phyloP scores from a whole-genome alignment of 64 coral and sea anemone species.

The Stichodactyla helianthus region DNA sequence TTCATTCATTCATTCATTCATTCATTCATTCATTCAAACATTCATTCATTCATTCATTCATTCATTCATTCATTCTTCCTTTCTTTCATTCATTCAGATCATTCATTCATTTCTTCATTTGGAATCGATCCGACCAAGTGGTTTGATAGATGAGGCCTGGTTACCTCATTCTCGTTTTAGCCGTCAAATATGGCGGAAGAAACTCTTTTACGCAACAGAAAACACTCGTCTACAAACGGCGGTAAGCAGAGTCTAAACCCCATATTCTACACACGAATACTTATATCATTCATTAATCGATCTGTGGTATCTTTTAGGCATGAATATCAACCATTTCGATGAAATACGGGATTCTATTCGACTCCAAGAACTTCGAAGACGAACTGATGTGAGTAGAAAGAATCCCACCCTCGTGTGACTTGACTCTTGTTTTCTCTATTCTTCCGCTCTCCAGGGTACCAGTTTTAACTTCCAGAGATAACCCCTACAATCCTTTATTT shows the following conservation, averaged over 20 bases:
- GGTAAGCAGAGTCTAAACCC: not conserved
- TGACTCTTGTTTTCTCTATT: not conserved
- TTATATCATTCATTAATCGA: not conserved
- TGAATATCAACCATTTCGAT: not conserved
- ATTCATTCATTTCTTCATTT: not conserved
- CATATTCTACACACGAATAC: not conserved
- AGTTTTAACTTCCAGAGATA: not conserved
- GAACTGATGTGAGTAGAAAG: slow-evolving; percentile 24
- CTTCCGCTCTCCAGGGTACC: not conserved
- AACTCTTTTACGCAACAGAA: not conserved
- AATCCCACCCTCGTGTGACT: not conserved
- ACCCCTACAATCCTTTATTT: not conserved
- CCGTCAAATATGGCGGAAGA: slow-evolving; percentile 1
- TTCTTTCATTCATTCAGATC: not conserved
- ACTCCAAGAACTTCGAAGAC: slow-evolving; percentile 34
- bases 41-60: too few species aligned
- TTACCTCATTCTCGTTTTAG: not conserved
- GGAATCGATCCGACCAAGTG: too few species aligned
- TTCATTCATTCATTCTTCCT: too few species aligned
- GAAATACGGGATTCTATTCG: not conserved
- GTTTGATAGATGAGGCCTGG: not conserved
- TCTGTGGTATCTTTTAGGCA: not conserved
- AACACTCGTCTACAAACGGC: not conserved
- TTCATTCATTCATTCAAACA: too few species aligned
- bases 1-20: too few species aligned